A percentile compares a stretch with the other conserved stretches of the same genome.
These are phyloP conservation scores for Amazona vittata DNA, from an alignment of 2,113 vertebrate genomes.

Conservation along the genomic window DNA sequence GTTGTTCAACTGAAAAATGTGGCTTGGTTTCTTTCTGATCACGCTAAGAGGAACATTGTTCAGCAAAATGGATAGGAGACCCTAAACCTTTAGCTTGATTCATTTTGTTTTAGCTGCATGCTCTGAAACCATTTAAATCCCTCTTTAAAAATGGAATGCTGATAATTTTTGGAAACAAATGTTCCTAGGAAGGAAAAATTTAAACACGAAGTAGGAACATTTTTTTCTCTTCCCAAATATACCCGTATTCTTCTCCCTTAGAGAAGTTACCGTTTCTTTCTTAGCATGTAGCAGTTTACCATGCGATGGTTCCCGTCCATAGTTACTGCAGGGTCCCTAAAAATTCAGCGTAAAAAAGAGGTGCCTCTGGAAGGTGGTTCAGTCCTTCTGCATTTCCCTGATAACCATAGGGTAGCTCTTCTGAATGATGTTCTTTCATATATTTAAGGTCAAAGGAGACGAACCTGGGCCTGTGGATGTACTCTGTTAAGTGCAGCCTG, in stretches of 20 bases:
- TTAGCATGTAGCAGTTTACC: neutral
- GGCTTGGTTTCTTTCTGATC: constrained; percentile 40
- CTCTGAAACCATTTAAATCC: constrained; percentile 29
- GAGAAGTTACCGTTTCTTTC: neutral
- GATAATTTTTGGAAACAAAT: neutral
- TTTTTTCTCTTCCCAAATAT: neutral
- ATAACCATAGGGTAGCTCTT: neutral
- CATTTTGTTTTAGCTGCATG: neutral
- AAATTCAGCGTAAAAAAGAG: neutral
- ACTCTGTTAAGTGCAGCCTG: rapidly evolving
- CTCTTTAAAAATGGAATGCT: neutral
- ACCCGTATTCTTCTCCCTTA: neutral
- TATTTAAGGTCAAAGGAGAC: neutral
- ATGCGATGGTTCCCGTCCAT: neutral
- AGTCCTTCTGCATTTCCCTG: neutral
- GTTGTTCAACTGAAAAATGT: constrained; percentile 12
- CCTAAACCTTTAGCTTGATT: neutral
- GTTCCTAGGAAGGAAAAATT: neutral
- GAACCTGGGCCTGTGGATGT: neutral
- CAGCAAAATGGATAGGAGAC: constrained; percentile 24
- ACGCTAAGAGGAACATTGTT: neutral
- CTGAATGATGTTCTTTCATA: rapidly evolving
- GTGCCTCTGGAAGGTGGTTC: neutral
- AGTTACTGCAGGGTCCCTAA: neutral
- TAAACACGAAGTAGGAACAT: neutral